phyloP scores from a whole-genome alignment of 23 tunicate genomes.

The Styela clava region DNA sequence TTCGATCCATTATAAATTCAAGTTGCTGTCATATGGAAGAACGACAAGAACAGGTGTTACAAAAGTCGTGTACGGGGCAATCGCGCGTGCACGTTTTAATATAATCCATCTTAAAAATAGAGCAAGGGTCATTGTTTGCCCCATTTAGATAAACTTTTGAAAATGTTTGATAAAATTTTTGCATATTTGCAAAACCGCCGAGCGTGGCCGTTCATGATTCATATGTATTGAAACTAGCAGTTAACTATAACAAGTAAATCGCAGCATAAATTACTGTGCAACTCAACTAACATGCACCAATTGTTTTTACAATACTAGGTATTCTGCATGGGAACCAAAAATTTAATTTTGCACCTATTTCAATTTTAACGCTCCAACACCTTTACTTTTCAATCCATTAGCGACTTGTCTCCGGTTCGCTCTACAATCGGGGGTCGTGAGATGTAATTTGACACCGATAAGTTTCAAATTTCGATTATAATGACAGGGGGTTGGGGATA shows the following conservation, averaged over 20 bases:
- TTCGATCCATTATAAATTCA: background rate
- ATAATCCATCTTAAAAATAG: background rate
- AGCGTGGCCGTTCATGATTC: no score
- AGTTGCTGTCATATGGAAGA: background rate
- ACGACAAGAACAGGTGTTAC: slow-evolving; percentile 8
- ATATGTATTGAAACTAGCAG: no score
- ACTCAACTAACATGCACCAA: no score
- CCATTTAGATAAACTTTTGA: background rate
- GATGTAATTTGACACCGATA: background rate
- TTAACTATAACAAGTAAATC: no score
- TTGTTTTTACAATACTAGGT: no score
- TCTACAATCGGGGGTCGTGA: background rate
- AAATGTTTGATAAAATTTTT: background rate
- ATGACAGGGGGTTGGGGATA: background rate
- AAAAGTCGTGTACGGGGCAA: background rate
- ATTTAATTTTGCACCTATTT: background rate
- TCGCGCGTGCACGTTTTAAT: background rate
- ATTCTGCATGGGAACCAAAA: background rate
- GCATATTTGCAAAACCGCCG: no score
- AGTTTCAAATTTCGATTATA: background rate
- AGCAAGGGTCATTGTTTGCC: background rate
- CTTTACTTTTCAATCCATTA: background rate
- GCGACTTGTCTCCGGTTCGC: background rate
- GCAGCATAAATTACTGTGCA: no score
- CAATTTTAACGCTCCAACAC: background rate